Percentiles rank a stretch among this genome's conserved stretches.
Conservation (phyloP, 2,888 invertebrate genomes). For the Stenotaenia linearis region DNA sequence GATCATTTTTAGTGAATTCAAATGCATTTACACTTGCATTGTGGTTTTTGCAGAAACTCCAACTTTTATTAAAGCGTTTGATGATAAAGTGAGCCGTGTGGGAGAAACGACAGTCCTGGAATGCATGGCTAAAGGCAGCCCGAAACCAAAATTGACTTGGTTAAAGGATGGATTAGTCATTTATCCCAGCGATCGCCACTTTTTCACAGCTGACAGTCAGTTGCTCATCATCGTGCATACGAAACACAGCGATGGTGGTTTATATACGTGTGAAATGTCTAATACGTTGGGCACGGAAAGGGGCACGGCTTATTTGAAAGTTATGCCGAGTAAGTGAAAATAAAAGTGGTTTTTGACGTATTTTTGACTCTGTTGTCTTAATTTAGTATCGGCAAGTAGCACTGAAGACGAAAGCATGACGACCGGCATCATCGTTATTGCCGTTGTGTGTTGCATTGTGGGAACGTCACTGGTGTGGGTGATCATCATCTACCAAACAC, state of each 20-base stretch:
- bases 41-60: slow-evolving; percentile 60
- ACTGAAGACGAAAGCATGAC: slow-evolving; percentile 63
- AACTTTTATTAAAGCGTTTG: slow-evolving; percentile 77
- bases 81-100: slow-evolving; percentile 70
- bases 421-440: slow-evolving; percentile 80
- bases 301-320: slow-evolving; percentile 64
- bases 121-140: slow-evolving; percentile 79
- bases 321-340: slow-evolving; percentile 56
- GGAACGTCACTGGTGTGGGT: slow-evolving; percentile 89
- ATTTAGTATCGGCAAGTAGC: slow-evolving; percentile 53
- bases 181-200: slow-evolving; percentile 70
- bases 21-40: background rate
- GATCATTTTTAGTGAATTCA: background rate
- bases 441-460: slow-evolving; percentile 82
- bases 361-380: slow-evolving; percentile 5
- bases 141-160: slow-evolving; percentile 76
- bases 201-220: slow-evolving; percentile 80
- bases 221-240: slow-evolving; percentile 79
- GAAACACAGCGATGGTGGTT: slow-evolving; percentile 69
- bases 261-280: slow-evolving; percentile 82
- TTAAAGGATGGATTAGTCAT: slow-evolving; percentile 72
- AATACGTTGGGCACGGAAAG: slow-evolving; percentile 74
- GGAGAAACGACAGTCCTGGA: slow-evolving; percentile 82
- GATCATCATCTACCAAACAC: slow-evolving; percentile 78
- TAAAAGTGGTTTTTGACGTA: too few relatives aligned